A percentile compares a stretch with the other conserved stretches of the same genome.
Evolutionary conservation across 2,113 vertebrate genomes (phyloP).

Genomic region (Dicerorhinus sumatrensis): DNA sequence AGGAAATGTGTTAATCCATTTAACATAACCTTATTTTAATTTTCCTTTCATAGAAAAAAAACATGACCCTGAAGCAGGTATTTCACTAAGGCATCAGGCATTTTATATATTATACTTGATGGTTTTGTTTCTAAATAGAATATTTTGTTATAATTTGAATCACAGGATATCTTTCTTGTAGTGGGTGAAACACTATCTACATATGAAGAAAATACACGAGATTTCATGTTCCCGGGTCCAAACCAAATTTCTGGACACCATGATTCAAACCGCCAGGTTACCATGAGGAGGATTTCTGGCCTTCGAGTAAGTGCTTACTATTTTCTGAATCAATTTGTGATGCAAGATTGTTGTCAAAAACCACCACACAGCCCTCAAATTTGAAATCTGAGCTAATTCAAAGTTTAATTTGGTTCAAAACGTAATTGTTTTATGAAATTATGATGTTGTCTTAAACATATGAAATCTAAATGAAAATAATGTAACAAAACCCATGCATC

Average conservation of each 20-base stretch:
- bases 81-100: slow-evolving; percentile 62
- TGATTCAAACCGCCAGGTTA: slow-evolving; percentile 91
- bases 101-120: slow-evolving; percentile 40
- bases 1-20: slow-evolving; percentile 14
- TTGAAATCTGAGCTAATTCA: not conserved
- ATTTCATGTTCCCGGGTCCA: slow-evolving; percentile 94
- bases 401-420: slow-evolving; percentile 44
- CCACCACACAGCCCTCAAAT: not conserved
- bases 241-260: slow-evolving; percentile 86
- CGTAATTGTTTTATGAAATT: not conserved
- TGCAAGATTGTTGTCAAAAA: not conserved
- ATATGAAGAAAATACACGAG: slow-evolving; percentile 92
- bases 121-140: slow-evolving; percentile 80
- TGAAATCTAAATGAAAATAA: slow-evolving; percentile 39
- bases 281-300: slow-evolving; percentile 92
- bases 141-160: slow-evolving; percentile 78
- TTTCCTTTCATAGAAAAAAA: slow-evolving; percentile 57
- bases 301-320: slow-evolving; percentile 90
- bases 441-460: not conserved
- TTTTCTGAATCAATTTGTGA: slow-evolving; percentile 25
- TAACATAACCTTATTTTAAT: slow-evolving; percentile 56
- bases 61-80: slow-evolving; percentile 36
- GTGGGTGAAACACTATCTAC: slow-evolving; percentile 93
- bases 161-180: slow-evolving; percentile 86
- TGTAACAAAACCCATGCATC: not conserved